Evolutionary conservation across 2,797 vertebrate genomes (phyloP).

Genomic region (Leucoraja ocellata): DNA sequence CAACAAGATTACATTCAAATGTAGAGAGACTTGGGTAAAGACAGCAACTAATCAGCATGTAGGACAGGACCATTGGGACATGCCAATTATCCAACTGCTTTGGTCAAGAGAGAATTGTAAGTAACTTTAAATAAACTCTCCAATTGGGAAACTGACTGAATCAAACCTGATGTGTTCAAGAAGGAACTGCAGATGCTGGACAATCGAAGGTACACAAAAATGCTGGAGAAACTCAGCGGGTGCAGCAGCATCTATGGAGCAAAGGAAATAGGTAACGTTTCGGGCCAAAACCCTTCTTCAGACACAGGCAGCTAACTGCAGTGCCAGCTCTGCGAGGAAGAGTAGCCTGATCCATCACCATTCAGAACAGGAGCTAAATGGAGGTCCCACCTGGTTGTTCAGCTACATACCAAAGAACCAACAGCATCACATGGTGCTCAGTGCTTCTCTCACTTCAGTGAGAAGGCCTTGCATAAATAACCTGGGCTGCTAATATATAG

Average conservation of each 20-base stretch:
- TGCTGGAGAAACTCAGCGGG: too few relatives aligned
- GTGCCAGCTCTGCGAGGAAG: not conserved
- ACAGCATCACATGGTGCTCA: not conserved
- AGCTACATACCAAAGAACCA: not conserved
- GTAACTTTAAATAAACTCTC: not conserved
- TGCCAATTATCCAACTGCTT: not conserved
- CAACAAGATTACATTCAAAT: not conserved
- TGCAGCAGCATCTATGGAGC: too few relatives aligned
- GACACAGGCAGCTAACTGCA: not conserved
- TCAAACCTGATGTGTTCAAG: not conserved
- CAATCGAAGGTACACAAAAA: too few relatives aligned
- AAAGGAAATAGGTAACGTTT: too few relatives aligned
- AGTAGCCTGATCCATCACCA: not conserved
- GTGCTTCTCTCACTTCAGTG: not conserved
- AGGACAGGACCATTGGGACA: not conserved
- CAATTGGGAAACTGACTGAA: not conserved
- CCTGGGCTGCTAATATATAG: too few relatives aligned
- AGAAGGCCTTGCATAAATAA: too few relatives aligned
- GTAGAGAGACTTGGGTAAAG: not conserved
- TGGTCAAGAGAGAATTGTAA: not conserved
- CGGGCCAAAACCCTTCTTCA: too few relatives aligned
- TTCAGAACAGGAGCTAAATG: not conserved
- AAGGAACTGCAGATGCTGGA: too few relatives aligned
- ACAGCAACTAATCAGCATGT: not conserved
- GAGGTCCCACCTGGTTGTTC: not conserved